A percentile compares a stretch with the other conserved stretches of the same genome.
Conservation (phyloP, 2,797 vertebrate genomes). For the Triplophysa yarkandensis region DNA sequence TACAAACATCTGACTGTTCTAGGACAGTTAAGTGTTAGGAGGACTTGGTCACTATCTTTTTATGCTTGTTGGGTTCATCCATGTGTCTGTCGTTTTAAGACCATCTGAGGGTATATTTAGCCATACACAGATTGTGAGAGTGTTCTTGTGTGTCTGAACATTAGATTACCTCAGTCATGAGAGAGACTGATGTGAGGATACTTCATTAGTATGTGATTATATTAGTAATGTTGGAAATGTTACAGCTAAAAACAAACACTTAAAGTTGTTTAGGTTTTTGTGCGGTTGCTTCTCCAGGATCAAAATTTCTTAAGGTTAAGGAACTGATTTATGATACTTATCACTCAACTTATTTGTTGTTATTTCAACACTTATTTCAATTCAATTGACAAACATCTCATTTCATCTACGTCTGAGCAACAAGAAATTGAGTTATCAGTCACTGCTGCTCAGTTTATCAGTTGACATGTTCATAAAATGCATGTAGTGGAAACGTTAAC, state of each 20-base stretch:
- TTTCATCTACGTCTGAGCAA: slow-evolving; percentile 57
- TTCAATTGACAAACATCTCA: slow-evolving; percentile 1
- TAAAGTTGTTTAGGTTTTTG: background rate
- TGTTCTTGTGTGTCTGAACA: slow-evolving; percentile 60
- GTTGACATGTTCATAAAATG: slow-evolving; percentile 23
- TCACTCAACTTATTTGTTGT: background rate
- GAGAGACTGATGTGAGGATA: slow-evolving; percentile 64
- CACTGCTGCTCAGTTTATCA: slow-evolving; percentile 75
- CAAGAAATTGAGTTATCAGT: slow-evolving; percentile 80
- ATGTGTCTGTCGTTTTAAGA: slow-evolving; percentile 36
- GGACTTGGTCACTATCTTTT: background rate
- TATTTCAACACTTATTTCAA: background rate
- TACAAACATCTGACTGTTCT: background rate
- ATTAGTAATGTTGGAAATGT: slow-evolving; percentile 75
- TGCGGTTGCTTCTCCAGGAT: background rate
- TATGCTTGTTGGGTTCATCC: background rate
- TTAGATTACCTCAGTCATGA: slow-evolving; percentile 77
- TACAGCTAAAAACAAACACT: slow-evolving; percentile 70
- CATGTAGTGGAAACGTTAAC: slow-evolving; percentile 35
- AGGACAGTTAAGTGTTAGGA: background rate
- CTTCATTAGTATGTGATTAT: slow-evolving; percentile 63
- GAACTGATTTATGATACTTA: background rate
- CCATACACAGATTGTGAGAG: slow-evolving; percentile 11
- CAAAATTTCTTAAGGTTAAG: too few relatives aligned
- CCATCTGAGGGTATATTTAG: slow-evolving; percentile 48